Evolutionary conservation across 2,888 invertebrate species (phyloP), one percentile per base, ranked within the genome.

Genomic region (Hypolimnas misippus): DNA sequence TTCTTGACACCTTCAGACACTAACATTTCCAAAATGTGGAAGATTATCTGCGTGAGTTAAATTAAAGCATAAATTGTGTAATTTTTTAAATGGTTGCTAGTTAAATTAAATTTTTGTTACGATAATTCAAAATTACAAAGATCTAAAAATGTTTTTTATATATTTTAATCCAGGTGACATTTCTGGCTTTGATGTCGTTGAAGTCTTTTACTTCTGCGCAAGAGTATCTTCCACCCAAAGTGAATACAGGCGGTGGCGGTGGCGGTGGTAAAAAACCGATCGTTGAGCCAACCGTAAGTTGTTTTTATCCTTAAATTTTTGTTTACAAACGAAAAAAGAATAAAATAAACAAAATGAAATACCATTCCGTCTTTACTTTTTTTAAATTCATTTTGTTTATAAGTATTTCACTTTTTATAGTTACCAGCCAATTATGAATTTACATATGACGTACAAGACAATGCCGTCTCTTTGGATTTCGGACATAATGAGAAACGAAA

Each of bases 401-500:
- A 21, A 10, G 10, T 16, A 29, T 29, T 49, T 1, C 21, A 12
- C 31, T 33, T 14, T 19, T 33, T 21, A 62, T 66, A 94, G 94
- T 84, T 93, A 70, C 94, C 94, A 58, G 93, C 93, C 10, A 94
- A 94, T 76, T 94, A 94, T 77, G 93, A 94, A 73, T 94, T 93
- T 75, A 93, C 93, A 0, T 94, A 94, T 81, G 93, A 94, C 73
- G 94, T 94, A 8, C 93, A 93, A 77, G 94, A 94, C 75, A 92
- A 90, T 17, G 85, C 78, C 1, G 89, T 91, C 6, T 94, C 91
- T 46, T 77, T 94, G 40, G 93, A 94, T 76, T 95, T 94, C 73
- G 94, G 94, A 0, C 94, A 95, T 78, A 93, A 92, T 52, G 94
- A 95, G 82, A 93, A 93, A 75, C 86, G 94, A 21, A 94, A 94